These are phyloP conservation scores for Xerus rutilus DNA, from an alignment of 2,797 vertebrate genomes.

Conservation along the genomic window DNA sequence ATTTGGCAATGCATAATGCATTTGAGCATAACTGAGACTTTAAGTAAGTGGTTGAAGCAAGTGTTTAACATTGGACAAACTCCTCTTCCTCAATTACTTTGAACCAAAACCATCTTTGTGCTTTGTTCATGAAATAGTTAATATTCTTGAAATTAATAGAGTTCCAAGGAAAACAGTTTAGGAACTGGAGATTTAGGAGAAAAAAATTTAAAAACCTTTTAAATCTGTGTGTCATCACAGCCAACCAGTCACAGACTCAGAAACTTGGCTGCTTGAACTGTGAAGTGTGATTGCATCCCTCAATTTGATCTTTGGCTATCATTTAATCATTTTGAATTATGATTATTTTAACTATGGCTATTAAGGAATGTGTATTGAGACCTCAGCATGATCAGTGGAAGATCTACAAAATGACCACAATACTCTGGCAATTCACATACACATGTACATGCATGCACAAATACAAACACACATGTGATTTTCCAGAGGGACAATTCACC, in stretches of 20 bases:
- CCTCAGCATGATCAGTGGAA: not conserved
- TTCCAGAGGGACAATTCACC: not conserved
- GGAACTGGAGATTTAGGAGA: not conserved
- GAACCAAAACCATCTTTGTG: not conserved
- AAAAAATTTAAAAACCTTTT: not conserved
- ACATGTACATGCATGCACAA: not conserved
- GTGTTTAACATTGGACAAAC: not conserved
- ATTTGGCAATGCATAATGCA: not conserved
- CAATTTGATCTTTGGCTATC: constrained; percentile 7
- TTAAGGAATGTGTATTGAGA: not conserved
- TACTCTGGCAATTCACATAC: not conserved
- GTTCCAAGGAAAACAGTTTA: not conserved
- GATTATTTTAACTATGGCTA: not conserved
- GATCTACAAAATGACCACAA: not conserved
- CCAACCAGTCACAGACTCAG: not conserved
- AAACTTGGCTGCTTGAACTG: not conserved
- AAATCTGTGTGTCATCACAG: not conserved
- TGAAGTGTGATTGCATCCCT: not conserved
- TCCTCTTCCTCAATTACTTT: not conserved
- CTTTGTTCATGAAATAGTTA: not conserved
- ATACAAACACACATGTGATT: not conserved
- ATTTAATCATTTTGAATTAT: not conserved
- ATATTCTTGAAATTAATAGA: not conserved
- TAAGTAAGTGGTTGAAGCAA: not conserved
- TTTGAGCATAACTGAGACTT: not conserved